A percentile compares a stretch with the other conserved stretches of the same genome.
These are phyloP conservation scores for Amia ocellicauda DNA, from an alignment of 2,113 vertebrate species.

Conservation along the genomic window DNA sequence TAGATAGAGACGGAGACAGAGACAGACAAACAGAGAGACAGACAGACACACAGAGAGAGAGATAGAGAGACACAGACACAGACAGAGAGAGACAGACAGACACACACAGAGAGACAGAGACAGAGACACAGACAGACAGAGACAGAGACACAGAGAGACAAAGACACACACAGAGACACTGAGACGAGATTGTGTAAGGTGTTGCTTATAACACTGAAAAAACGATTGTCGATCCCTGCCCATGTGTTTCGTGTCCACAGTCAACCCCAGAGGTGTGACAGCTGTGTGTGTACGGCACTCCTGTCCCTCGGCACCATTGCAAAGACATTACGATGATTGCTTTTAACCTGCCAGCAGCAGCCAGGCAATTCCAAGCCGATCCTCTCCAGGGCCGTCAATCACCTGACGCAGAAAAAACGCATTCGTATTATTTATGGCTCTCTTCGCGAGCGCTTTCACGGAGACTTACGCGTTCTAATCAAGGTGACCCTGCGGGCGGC, in stretches of 20 bases:
- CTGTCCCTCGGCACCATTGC: not conserved
- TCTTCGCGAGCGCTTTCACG: not conserved
- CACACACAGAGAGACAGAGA: not conserved
- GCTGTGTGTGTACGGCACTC: not conserved
- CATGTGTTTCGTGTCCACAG: too few species aligned
- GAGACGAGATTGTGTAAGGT: too few species aligned
- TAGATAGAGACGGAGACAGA: slow-evolving; percentile 31
- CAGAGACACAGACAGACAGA: not conserved
- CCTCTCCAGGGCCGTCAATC: not conserved
- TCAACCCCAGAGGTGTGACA: not conserved
- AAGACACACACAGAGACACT: not conserved
- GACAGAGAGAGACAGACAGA: not conserved
- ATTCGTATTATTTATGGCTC: not conserved
- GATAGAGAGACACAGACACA: too few species aligned
- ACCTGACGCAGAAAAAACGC: not conserved
- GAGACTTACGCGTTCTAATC: not conserved
- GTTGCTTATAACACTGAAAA: too few species aligned
- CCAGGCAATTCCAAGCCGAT: not conserved
- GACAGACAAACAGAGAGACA: slow-evolving; percentile 21
- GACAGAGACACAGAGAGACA: not conserved
- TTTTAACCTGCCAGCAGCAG: not conserved
- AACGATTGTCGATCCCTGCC: too few species aligned
- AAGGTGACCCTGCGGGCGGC: not conserved
- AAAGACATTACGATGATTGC: not conserved
- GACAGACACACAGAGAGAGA: not conserved